These are phyloP conservation scores for Lasioglossum malachurum DNA, from an alignment of 2,888 invertebrate genomes.

Conservation along the genomic window DNA sequence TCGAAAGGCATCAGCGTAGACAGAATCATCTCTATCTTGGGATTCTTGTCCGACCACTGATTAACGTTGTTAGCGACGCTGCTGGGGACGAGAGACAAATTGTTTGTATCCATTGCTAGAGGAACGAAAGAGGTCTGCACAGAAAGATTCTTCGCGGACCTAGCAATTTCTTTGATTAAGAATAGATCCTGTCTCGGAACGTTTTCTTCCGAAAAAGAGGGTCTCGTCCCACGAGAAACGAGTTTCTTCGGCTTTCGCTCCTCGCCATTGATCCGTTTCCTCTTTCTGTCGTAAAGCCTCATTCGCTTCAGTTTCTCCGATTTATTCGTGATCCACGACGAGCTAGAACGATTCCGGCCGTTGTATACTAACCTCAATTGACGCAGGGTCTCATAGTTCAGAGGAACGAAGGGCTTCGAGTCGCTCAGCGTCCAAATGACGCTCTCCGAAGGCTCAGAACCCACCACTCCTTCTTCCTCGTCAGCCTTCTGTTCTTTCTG, in stretches of 20 bases:
- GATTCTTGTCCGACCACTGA: background rate
- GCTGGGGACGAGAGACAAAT: constrained; percentile 4
- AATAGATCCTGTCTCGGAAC: background rate
- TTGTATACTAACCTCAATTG: constrained; percentile 51
- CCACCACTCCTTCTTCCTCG: background rate
- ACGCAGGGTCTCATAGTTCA: constrained; percentile 57
- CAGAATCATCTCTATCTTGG: constrained; percentile 17
- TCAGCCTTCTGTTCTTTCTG: background rate
- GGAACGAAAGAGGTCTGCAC: constrained; percentile 19
- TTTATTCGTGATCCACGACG: background rate
- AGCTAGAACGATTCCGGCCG: background rate
- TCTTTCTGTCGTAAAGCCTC: constrained; percentile 64
- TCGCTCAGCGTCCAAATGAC: constrained; percentile 64
- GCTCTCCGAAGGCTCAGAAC: background rate
- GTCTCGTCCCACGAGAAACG: background rate
- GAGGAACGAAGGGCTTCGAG: constrained; percentile 67
- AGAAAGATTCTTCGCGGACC: constrained; percentile 11
- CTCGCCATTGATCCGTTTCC: constrained; percentile 19
- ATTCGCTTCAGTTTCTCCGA: constrained; percentile 65
- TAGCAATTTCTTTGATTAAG: background rate
- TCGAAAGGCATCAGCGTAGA: constrained; percentile 29
- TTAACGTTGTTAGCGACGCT: background rate
- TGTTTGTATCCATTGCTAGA: background rate
- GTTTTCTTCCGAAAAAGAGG: background rate
- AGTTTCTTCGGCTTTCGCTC: constrained; percentile 1